Conservation (phyloP, 2,113 vertebrate species). For the Gymnobelideus leadbeateri region DNA sequence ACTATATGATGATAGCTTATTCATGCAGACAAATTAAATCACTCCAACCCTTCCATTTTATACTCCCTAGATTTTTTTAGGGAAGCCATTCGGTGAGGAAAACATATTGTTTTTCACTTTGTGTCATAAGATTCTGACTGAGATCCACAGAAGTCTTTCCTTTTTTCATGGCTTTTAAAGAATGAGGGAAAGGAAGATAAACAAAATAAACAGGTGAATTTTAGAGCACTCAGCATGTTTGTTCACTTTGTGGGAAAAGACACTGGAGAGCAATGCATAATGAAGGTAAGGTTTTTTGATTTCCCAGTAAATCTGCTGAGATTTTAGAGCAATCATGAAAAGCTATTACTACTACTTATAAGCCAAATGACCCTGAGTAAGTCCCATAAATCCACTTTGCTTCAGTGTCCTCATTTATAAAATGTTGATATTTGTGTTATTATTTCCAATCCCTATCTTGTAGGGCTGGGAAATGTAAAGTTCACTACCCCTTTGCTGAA, state of each 20-base stretch:
- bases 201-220: not conserved
- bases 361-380: not conserved
- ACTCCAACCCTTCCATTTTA: not conserved
- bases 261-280: not conserved
- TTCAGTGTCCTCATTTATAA: not conserved
- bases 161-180: not conserved
- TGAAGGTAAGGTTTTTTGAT: not conserved
- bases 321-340: not conserved
- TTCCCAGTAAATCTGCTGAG: not conserved
- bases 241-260: not conserved
- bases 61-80: not conserved
- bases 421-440: not conserved
- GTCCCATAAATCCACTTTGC: not conserved
- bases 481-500: not conserved
- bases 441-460: not conserved
- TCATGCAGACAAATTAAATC: not conserved
- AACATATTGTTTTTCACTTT: not conserved
- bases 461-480: not conserved
- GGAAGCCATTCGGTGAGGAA: not conserved
- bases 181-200: not conserved
- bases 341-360: not conserved
- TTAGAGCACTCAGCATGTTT: not conserved
- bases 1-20: not conserved
- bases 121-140: not conserved
- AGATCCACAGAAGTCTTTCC: not conserved